Evolutionary conservation across 2,888 invertebrate genomes (phyloP).

Genomic region (Ceratothoa steindachneri): DNA sequence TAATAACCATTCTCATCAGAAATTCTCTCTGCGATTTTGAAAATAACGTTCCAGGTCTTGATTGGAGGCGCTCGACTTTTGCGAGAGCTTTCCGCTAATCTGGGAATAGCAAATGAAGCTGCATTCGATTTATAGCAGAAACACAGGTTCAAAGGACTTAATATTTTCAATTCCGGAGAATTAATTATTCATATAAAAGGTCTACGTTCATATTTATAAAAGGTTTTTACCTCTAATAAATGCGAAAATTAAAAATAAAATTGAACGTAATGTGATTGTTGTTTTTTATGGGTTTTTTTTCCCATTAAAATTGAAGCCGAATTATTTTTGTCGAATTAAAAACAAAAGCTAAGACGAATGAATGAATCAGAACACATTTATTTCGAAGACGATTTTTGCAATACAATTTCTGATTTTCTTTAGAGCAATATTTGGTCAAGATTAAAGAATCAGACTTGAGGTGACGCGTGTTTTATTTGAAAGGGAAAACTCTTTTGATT

Average conservation of each 20-base stretch:
- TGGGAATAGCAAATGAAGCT: neutral
- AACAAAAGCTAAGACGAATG: neutral
- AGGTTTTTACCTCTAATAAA: too few species aligned
- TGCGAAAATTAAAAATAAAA: too few species aligned
- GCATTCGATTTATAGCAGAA: neutral
- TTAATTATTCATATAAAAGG: neutral
- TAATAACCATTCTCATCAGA: slow-evolving; percentile 7
- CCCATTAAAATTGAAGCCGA: too few species aligned
- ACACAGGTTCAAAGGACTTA: neutral
- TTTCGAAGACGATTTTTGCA: neutral
- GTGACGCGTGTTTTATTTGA: neutral
- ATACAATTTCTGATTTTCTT: neutral
- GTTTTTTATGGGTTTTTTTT: too few species aligned
- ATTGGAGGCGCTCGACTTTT: neutral
- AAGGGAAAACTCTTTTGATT: neutral
- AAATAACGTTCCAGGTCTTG: slow-evolving; percentile 4
- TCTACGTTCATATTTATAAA: neutral
- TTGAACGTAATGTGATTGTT: too few species aligned
- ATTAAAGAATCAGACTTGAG: neutral
- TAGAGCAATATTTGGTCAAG: neutral
- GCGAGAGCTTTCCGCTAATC: neutral
- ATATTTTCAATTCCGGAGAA: neutral
- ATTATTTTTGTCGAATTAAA: too few species aligned
- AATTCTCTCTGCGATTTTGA: neutral
- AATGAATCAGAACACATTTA: neutral